phyloP scores from a whole-genome alignment of 2,113 vertebrate genomes.

The Cebidichthys violaceus region DNA sequence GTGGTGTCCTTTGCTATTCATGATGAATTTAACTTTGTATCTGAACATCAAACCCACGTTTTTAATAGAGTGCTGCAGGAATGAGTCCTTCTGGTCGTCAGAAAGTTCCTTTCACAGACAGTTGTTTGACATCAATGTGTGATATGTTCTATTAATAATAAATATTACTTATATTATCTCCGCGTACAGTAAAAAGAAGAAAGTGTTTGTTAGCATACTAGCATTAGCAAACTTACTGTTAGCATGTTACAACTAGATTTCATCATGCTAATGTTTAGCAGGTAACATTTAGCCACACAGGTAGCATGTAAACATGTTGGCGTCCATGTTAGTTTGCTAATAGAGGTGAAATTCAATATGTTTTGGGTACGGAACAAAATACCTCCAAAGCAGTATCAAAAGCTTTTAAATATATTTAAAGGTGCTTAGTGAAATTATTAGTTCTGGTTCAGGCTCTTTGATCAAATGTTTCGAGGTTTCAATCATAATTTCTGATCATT shows the following conservation, averaged over 20 bases:
- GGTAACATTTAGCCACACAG: not conserved
- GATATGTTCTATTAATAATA: not conserved
- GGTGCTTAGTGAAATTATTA: not conserved
- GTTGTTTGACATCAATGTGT: constrained; percentile 4
- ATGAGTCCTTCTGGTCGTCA: too few species aligned
- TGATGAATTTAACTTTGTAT: not conserved
- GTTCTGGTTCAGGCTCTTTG: not conserved
- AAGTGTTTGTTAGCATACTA: not conserved
- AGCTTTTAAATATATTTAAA: not conserved
- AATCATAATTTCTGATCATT: not conserved
- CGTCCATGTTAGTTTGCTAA: not conserved
- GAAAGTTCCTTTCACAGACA: not conserved
- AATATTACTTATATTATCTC: constrained; percentile 16
- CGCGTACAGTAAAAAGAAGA: constrained; percentile 16
- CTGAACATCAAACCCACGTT: not conserved
- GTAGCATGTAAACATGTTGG: not conserved
- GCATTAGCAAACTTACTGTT: not conserved
- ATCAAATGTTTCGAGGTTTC: not conserved
- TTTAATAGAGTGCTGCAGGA: too few species aligned
- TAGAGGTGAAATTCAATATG: not conserved
- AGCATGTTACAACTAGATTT: not conserved
- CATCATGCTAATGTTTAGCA: not conserved
- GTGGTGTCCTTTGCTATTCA: not conserved
- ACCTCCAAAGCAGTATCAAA: not conserved
- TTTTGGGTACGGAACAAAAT: not conserved